Percentiles rank a stretch among this genome's conserved stretches.
Evolutionary conservation across 2,888 invertebrate genomes (phyloP).

Genomic region (Mesorhabditis sp.): DNA sequence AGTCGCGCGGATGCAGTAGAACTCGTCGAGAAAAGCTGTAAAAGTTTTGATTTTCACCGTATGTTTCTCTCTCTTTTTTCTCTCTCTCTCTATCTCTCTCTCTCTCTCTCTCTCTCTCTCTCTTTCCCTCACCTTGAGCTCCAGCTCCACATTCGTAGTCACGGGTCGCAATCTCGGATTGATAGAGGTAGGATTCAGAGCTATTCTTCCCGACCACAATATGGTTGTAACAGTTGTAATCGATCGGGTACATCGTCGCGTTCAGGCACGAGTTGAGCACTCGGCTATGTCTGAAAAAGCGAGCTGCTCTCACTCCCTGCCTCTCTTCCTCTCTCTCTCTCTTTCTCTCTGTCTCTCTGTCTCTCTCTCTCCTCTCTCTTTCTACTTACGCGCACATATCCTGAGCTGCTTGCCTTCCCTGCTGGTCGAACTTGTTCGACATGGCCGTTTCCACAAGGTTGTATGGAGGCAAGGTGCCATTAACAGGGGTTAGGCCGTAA

Average conservation of each 20-base stretch:
- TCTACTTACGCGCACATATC: neutral
- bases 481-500: too few relatives aligned
- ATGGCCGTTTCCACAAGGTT: neutral
- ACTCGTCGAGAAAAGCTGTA: neutral
- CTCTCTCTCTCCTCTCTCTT: too few relatives aligned
- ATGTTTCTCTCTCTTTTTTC: too few relatives aligned
- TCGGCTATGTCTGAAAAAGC: neutral
- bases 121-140: neutral
- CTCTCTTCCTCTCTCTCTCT: too few relatives aligned
- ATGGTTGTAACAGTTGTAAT: neutral
- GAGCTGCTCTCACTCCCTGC: too few relatives aligned
- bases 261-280: neutral
- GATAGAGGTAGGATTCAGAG: neutral
- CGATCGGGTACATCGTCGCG: conserved; percentile 1
- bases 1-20: neutral
- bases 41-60: neutral
- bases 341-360: too few relatives aligned
- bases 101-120: too few relatives aligned
- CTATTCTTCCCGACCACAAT: neutral
- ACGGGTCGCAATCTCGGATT: neutral
- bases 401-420: neutral
- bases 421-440: neutral
- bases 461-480: too few relatives aligned
- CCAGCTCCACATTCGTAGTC: conserved; percentile 5
- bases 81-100: too few relatives aligned